Conservation (phyloP, 2,797 vertebrate species). For the Helarctos malayanus region DNA sequence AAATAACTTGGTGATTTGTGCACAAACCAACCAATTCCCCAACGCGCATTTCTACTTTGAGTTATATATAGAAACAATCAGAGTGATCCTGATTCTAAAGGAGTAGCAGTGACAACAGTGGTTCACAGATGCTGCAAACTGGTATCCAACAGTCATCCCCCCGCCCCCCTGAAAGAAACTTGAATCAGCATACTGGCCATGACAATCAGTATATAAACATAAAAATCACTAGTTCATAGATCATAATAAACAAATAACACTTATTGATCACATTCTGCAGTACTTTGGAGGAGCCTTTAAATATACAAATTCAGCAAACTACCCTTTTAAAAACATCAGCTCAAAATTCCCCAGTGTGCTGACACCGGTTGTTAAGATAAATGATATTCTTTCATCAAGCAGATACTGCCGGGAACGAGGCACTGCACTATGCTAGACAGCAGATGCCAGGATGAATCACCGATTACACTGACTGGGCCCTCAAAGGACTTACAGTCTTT, state of each 20-base stretch:
- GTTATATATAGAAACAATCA: not conserved
- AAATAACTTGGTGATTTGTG: too few relatives aligned
- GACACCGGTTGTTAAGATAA: not conserved
- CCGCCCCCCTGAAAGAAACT: not conserved
- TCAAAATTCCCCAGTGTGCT: not conserved
- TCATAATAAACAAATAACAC: conserved; percentile 8
- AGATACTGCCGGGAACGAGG: not conserved
- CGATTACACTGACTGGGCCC: not conserved
- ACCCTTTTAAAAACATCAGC: not conserved
- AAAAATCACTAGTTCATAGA: not conserved
- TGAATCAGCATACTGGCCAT: not conserved
- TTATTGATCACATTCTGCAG: not conserved
- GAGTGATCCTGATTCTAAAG: not conserved
- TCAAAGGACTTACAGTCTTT: not conserved
- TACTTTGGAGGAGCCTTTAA: not conserved
- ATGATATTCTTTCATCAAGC: not conserved
- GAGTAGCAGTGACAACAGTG: not conserved
- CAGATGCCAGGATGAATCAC: not conserved
- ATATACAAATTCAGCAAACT: not conserved
- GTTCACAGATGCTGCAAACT: not conserved
- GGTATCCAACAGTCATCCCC: not conserved
- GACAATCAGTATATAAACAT: not conserved
- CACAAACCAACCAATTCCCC: too few relatives aligned
- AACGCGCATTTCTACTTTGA: not conserved
- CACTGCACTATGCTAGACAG: not conserved